Conservation (phyloP, 2,797 vertebrate genomes). For the Acomys russatus region DNA sequence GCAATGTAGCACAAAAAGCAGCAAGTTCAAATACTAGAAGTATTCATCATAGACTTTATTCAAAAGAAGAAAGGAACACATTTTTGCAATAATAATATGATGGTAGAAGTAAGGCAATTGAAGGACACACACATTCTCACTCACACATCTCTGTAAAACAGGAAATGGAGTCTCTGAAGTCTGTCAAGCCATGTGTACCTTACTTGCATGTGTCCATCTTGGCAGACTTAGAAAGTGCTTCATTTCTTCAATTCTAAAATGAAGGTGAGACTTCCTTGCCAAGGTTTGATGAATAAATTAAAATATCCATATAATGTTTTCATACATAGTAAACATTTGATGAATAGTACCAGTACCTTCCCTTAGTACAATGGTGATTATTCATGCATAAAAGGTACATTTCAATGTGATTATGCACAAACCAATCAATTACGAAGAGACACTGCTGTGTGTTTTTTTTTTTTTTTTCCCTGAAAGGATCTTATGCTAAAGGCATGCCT, state of each 20-base stretch:
- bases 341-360: not conserved
- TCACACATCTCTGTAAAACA: fast-evolving
- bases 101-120: not conserved
- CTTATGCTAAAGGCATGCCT: not conserved
- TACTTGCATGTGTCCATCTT: not conserved
- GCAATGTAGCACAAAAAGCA: not conserved
- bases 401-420: constrained; percentile 62
- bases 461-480: constrained; percentile 47
- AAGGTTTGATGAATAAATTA: constrained; percentile 29
- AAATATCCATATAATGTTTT: not conserved
- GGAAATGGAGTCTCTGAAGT: not conserved
- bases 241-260: not conserved
- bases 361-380: constrained; percentile 48
- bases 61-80: not conserved
- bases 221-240: not conserved
- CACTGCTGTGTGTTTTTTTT: not conserved
- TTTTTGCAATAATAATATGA: not conserved
- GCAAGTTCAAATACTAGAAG: not conserved
- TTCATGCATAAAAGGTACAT: constrained; percentile 5
- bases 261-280: not conserved
- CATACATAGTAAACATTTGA: not conserved
- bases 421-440: constrained; percentile 62
- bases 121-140: fast-evolving
- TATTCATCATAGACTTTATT: not conserved
- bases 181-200: too few relatives aligned